phyloP scores from a whole-genome alignment of 2,797 vertebrate genomes.

The Odontamblyopus lacepedii region DNA sequence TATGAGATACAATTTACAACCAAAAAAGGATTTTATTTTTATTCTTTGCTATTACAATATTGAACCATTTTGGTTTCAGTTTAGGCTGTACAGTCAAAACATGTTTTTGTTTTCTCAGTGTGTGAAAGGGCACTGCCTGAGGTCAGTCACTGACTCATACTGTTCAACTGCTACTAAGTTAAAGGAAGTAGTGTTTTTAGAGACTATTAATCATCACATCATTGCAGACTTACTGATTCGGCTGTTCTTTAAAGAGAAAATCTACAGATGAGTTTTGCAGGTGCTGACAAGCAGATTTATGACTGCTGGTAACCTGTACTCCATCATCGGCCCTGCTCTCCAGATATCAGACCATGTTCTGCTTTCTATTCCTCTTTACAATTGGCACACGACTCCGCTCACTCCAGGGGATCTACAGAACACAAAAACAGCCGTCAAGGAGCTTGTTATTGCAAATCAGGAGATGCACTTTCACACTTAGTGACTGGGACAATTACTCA shows the following conservation, averaged over 20 bases:
- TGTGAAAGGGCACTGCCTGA: conserved; percentile 44
- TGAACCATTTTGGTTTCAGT: background rate
- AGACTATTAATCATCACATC: conserved; percentile 30
- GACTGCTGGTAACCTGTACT: conserved; percentile 65
- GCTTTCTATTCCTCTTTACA: conserved; percentile 30
- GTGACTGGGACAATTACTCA: conserved; percentile 60
- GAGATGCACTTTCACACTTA: conserved; percentile 56
- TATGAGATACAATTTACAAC: background rate
- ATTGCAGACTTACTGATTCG: conserved; percentile 35
- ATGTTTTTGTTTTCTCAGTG: conserved; percentile 58
- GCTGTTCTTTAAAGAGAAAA: conserved; percentile 36
- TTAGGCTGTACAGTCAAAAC: conserved; percentile 18
- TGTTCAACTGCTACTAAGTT: conserved; percentile 27
- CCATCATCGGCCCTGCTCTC: conserved; percentile 43
- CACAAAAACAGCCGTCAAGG: conserved; percentile 59
- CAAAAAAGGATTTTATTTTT: background rate
- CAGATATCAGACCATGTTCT: conserved; percentile 28
- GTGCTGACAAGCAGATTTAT: conserved; percentile 41
- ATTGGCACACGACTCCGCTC: conserved; percentile 50
- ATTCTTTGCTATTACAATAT: background rate
- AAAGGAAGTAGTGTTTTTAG: conserved; percentile 40
- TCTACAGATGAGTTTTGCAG: conserved; percentile 38
- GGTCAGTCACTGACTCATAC: conserved; percentile 49
- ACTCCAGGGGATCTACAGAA: conserved; percentile 51
- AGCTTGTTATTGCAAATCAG: conserved; percentile 70